phyloP scores from a whole-genome alignment of 1,140 invertebrate genomes.

The Araneus ventricosus region DNA sequence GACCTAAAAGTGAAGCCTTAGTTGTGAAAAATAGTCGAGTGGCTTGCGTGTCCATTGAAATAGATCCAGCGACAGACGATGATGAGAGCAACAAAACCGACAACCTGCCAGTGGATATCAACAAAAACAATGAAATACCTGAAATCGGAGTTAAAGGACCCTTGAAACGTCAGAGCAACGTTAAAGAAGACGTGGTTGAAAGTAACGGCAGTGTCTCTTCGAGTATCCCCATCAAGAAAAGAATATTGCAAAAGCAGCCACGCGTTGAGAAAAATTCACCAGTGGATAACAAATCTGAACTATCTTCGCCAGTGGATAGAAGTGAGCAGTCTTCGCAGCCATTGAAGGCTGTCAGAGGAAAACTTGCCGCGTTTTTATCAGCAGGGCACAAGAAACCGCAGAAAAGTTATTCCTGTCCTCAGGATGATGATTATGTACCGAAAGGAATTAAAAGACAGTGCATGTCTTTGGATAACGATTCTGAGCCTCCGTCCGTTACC shows the following conservation, averaged over 20 bases:
- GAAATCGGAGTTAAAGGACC: not conserved
- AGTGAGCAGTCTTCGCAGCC: not conserved
- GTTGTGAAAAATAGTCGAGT: not conserved
- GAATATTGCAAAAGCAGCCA: constrained; percentile 50
- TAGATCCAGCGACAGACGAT: constrained; percentile 71
- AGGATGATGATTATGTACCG: constrained; percentile 17
- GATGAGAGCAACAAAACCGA: constrained; percentile 62
- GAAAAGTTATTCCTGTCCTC: constrained; percentile 73
- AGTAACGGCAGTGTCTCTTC: not conserved
- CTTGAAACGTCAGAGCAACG: constrained; percentile 56
- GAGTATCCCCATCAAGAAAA: not conserved
- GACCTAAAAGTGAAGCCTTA: constrained; percentile 49
- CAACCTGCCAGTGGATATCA: not conserved
- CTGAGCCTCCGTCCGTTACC: constrained; percentile 35
- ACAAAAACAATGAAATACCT: not conserved
- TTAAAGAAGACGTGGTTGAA: constrained; percentile 39
- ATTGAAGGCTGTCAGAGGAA: constrained; percentile 13
- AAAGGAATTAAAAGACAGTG: constrained; percentile 57
- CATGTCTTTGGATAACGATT: constrained; percentile 59
- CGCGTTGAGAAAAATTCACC: constrained; percentile 42
- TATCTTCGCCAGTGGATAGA: not conserved
- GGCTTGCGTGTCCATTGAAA: constrained; percentile 66
- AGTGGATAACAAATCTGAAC: not conserved
- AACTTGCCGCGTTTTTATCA: constrained; percentile 37
- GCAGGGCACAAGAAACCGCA: constrained; percentile 41